Evolutionary conservation across 1,140 invertebrate species (phyloP).

Genomic region (Chrysoperla carnea): DNA sequence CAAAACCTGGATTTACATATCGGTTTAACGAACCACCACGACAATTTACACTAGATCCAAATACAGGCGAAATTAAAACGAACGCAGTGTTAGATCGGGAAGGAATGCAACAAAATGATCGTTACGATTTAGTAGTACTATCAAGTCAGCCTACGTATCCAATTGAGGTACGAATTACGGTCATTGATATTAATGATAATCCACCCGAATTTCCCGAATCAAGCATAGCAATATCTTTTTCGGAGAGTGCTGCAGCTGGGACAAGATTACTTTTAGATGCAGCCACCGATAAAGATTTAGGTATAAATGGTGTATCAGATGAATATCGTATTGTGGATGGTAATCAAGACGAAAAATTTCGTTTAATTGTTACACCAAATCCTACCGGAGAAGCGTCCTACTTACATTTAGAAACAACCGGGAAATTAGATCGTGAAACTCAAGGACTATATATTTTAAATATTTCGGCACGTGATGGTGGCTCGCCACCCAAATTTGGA

Average conservation of each 20-base stretch:
- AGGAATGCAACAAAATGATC: slow-evolving; percentile 41
- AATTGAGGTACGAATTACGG: slow-evolving; percentile 73
- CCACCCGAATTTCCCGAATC: slow-evolving; percentile 77
- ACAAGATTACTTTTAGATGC: slow-evolving; percentile 73
- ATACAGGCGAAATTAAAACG: slow-evolving; percentile 67
- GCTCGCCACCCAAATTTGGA: slow-evolving; percentile 58
- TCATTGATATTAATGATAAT: slow-evolving; percentile 81
- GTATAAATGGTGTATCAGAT: slow-evolving; percentile 69
- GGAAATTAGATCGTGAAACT: slow-evolving; percentile 74
- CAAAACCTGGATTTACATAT: slow-evolving; percentile 72
- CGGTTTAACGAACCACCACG: slow-evolving; percentile 77
- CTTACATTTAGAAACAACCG: slow-evolving; percentile 77
- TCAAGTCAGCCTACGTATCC: slow-evolving; percentile 87
- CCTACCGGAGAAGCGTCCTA: slow-evolving; percentile 77
- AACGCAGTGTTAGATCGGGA: slow-evolving; percentile 68
- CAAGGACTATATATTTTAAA: slow-evolving; percentile 69
- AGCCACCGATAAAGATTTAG: slow-evolving; percentile 69
- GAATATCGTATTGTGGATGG: slow-evolving; percentile 78
- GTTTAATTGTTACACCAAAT: slow-evolving; percentile 69
- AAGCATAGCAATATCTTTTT: slow-evolving; percentile 68
- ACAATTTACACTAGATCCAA: slow-evolving; percentile 64
- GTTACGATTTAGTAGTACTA: slow-evolving; percentile 75
- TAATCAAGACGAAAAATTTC: slow-evolving; percentile 74
- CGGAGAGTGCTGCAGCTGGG: slow-evolving; percentile 75
- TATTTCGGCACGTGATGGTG: slow-evolving; percentile 77